phyloP scores from a whole-genome alignment of 2,113 vertebrate genomes.

The Thryonomys swinderianus region DNA sequence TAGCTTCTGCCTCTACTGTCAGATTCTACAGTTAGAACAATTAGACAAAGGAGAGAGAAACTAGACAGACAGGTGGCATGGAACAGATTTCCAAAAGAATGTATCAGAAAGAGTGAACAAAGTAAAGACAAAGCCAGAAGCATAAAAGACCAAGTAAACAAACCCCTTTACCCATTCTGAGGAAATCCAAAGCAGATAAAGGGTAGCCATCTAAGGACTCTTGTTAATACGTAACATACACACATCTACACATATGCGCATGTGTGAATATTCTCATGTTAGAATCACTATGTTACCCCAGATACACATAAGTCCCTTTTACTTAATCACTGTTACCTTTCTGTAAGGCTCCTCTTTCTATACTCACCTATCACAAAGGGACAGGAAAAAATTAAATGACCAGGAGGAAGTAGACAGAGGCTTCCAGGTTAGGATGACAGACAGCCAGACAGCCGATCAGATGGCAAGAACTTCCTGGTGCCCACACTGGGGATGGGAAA shows the following conservation, averaged over 20 bases:
- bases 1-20: background rate
- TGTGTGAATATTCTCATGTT: background rate
- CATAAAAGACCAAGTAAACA: background rate
- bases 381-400: background rate
- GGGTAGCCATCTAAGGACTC: background rate
- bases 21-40: background rate
- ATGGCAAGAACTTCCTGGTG: background rate
- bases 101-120: background rate
- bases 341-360: background rate
- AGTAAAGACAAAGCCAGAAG: background rate
- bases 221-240: background rate
- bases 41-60: background rate
- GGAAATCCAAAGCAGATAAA: background rate
- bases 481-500: background rate
- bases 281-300: background rate
- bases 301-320: background rate
- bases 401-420: background rate
- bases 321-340: background rate
- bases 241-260: background rate
- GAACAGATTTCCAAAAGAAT: background rate
- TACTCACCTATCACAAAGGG: background rate
- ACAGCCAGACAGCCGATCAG: background rate
- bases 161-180: background rate
- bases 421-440: background rate
- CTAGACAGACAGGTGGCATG: background rate